A percentile compares a stretch with the other conserved stretches of the same genome.
phyloP scores from a whole-genome alignment of 2,113 vertebrate genomes.

The Sorex fumeus region DNA sequence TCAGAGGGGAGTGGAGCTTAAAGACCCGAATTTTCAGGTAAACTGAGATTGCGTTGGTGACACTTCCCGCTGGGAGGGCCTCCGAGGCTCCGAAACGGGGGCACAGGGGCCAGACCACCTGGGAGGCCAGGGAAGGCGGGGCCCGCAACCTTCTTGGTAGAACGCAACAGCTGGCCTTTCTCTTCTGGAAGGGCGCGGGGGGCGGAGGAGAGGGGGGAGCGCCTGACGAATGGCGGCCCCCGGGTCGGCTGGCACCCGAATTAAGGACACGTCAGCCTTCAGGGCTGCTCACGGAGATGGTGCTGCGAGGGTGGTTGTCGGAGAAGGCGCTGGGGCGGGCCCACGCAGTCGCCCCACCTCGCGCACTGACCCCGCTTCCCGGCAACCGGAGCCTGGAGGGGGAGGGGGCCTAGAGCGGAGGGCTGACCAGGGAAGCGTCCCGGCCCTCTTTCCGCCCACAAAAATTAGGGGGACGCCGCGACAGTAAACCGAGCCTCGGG shows the following conservation, averaged over 20 bases:
- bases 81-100: rapidly evolving
- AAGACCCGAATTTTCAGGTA: background rate
- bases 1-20: rapidly evolving
- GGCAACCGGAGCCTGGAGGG: background rate
- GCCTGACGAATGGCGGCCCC: slow-evolving; percentile 19
- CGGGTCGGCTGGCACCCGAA: background rate
- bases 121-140: background rate
- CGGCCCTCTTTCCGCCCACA: too few relatives aligned
- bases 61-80: rapidly evolving
- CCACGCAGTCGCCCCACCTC: rapidly evolving
- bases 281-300: background rate
- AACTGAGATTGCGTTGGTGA: rapidly evolving
- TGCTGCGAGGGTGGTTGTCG: background rate
- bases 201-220: too few relatives aligned
- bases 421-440: too few relatives aligned
- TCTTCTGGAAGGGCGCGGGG: too few relatives aligned
- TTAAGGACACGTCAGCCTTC: slow-evolving; percentile 77
- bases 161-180: background rate
- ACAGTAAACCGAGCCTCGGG: background rate
- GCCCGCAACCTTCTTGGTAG: background rate
- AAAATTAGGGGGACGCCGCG: too few relatives aligned
- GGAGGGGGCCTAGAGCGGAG: background rate
- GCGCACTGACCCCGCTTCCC: rapidly evolving
- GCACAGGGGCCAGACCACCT: too few relatives aligned
- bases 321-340: background rate